Base-by-base conservation (phyloP, 2,888 invertebrate species). In the Noctua pronuba region DNA sequence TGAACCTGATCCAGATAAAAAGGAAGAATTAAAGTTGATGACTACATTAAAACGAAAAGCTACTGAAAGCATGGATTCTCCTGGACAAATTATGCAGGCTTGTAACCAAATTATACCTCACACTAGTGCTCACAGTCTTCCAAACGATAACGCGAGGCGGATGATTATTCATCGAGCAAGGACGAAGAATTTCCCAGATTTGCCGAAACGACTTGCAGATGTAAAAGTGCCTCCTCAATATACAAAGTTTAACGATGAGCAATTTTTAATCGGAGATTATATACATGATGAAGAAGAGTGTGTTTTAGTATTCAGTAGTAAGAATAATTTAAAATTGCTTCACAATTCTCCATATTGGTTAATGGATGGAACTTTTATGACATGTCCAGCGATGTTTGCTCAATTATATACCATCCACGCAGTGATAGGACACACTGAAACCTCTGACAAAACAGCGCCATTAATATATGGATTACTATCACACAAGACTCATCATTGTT, bases 351-450 rank as follows among this genome's bases (percentile, higher is more conserved):
- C 35, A 64, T 64, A 64, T 64, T 64, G 35, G 64, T 38, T 64
- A 38, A 64, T 64, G 64, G 64, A 64, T 38, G 64, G 64, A 38
- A 64, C 35, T 24, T 64, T 24, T 38, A 64, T 64, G 64, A 64
- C 64, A 60, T 64, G 35, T 64, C 64, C 64, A 64, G 64, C 64
- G 35, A 64, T 64, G 64, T 64, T 64, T 38, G 64, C 38, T 64
- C 64, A 64, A 38, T 35, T 64, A 64, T 38, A 38, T 35, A 64
- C 24, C 64, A 66, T 66, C 41, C 64, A 64, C 35, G 64, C 24
- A 35, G 64, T 64, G 24, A 64, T 64, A 64, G 35, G 64, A 64
- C 64, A 38, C 11, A 64, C 64, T 64, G 64, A 64, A 64, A 24
- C 64, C 21, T 24, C 60, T 60, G 31, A 60, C 8, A 67, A 46